phyloP scores from a whole-genome alignment of 2,113 vertebrate genomes.

The Poeciliopsis prolifica region DNA sequence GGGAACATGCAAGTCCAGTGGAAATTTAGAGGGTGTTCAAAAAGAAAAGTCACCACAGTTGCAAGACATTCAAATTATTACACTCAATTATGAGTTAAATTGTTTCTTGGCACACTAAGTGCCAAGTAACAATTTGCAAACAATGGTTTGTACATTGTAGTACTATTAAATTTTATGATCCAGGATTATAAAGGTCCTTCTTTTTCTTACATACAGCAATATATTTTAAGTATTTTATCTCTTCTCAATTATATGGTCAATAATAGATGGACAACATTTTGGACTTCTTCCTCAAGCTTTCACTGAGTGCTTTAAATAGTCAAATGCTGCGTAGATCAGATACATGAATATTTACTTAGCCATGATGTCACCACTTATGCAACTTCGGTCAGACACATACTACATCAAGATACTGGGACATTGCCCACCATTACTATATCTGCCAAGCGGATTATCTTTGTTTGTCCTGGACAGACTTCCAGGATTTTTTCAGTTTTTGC shows the following conservation, averaged over 20 bases:
- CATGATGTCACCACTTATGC: not conserved
- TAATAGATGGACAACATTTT: not conserved
- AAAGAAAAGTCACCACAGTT: too few relatives aligned
- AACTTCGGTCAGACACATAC: not conserved
- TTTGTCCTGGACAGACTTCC: too few relatives aligned
- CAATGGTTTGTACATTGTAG: too few relatives aligned
- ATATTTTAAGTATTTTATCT: not conserved
- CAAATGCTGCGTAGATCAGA: not conserved
- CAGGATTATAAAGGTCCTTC: not conserved
- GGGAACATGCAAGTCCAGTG: too few relatives aligned
- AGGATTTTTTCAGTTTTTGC: too few relatives aligned
- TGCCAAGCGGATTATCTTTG: not conserved
- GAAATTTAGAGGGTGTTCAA: too few relatives aligned
- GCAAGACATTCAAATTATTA: too few relatives aligned
- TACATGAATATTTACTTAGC: not conserved
- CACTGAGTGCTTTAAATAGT: not conserved
- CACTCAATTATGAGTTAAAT: too few relatives aligned
- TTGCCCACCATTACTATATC: not conserved
- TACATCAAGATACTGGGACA: not conserved
- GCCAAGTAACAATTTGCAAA: too few relatives aligned
- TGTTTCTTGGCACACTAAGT: too few relatives aligned
- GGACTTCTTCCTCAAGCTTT: not conserved
- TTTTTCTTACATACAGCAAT: not conserved
- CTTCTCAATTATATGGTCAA: not conserved
- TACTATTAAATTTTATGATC: not conserved